Evolutionary conservation across 2,113 vertebrate species (phyloP), one percentile per base, ranked within the genome.

Genomic region (Axis porcinus): DNA sequence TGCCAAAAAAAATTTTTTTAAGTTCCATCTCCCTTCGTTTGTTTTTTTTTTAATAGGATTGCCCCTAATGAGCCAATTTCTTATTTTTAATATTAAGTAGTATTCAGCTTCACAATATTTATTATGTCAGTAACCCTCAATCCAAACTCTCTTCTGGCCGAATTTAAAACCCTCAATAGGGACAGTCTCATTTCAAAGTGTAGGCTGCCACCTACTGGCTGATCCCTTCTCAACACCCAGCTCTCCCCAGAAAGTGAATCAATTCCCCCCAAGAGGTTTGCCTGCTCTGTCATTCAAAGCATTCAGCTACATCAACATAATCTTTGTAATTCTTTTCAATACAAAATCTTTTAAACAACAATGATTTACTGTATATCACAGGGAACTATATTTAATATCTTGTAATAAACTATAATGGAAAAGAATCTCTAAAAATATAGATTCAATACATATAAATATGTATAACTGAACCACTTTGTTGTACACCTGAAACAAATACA

Each of bases 191-290:
- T 95, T 94, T 60, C 82, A 95, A 97, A 98, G 98, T 17, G 16
- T 54, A 97, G 96, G 95, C 98, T 99, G 98, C 99, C 99, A 98
- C 79, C 99, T 99, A 98, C 97, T 74, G 98, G 91, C 64, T 11
- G 33, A 60, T 36, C 21, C n/a, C 12, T 87, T 91, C 58, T 11
- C 27, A 54, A 85, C 62, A 79, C n/a, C 45, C 57, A 16, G 25
- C n/a, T 81, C 33, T 78, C 50, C 52, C 23, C 43, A 82, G 57
- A 76, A 76, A 82, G 60, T 6, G 4, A 23, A 50, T 30, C 2
- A 47, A 25, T 55, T 33, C 12, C 47, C 54, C 74, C 3, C 0
- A 23, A 54, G 40, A 40, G 7, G 54, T 30, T 83, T 43, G 40
- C 58, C 50, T 28, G 2, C 43, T 64, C 7, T 14, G 13, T 76